Evolutionary conservation across 2,797 vertebrate genomes (phyloP).

Genomic region (Emydoidea blandingii): DNA sequence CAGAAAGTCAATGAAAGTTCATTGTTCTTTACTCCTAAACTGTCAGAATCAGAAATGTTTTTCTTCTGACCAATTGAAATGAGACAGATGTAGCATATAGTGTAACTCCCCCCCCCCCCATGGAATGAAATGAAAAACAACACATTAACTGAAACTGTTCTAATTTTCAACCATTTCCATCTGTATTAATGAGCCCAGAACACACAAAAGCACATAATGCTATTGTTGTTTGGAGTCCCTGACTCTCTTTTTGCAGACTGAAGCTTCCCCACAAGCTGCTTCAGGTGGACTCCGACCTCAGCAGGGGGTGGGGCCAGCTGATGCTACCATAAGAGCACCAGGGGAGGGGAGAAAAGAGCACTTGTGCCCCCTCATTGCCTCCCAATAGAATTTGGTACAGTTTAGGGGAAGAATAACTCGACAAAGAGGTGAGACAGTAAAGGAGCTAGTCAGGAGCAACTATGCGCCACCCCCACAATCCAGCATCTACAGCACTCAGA

Average conservation of each 20-base stretch:
- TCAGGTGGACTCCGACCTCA: constrained; percentile 68
- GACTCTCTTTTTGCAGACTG: not conserved
- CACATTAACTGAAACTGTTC: constrained; percentile 4
- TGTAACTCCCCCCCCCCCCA: not conserved
- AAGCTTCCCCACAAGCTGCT: constrained; percentile 49
- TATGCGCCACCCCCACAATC: not conserved
- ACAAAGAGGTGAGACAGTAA: constrained; percentile 48
- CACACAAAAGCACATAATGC: constrained; percentile 3
- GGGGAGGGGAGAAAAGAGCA: constrained; percentile 50
- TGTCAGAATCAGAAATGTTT: not conserved
- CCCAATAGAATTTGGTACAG: constrained; percentile 61
- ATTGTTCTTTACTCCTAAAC: constrained; percentile 17
- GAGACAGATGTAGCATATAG: not conserved
- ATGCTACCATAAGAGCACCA: constrained; percentile 64
- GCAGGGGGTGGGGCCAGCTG: constrained; percentile 36
- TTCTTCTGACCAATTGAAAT: not conserved
- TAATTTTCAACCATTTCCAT: constrained; percentile 23
- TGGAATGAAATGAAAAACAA: not conserved
- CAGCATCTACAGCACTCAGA: not conserved
- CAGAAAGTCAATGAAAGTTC: not conserved
- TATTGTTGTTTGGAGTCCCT: constrained; percentile 37
- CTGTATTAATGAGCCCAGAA: constrained; percentile 4
- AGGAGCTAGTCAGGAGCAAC: constrained; percentile 2
- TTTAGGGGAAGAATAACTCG: constrained; percentile 32
- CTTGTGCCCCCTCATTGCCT: constrained; percentile 61